Evolutionary conservation across 2,797 vertebrate genomes (phyloP).

Genomic region (Thripadectes ignobilis): DNA sequence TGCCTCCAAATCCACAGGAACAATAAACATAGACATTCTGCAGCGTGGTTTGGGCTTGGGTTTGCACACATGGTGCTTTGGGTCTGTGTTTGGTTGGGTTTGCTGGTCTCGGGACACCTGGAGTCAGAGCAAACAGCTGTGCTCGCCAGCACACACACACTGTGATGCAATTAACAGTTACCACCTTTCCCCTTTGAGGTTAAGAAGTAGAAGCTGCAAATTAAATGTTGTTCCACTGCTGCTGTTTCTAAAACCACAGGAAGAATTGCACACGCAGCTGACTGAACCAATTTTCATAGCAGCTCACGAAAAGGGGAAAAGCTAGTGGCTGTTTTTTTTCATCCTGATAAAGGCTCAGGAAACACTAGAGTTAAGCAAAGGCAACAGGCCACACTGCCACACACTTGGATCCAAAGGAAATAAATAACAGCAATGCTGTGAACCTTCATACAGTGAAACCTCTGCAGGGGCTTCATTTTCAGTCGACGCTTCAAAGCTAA

Average conservation of each 20-base stretch:
- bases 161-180: conserved; percentile 5
- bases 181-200: neutral
- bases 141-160: accelerated
- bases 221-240: conserved; percentile 18
- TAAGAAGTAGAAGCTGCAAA: conserved; percentile 9
- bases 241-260: conserved; percentile 17
- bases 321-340: neutral
- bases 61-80: neutral
- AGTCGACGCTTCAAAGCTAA: neutral
- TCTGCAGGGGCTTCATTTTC: neutral
- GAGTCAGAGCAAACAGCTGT: neutral
- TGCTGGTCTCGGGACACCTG: neutral
- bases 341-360: neutral
- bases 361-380: neutral
- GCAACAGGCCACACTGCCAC: neutral
- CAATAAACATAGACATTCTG: neutral
- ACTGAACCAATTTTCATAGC: neutral
- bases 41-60: neutral
- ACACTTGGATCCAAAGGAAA: neutral
- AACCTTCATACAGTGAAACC: neutral
- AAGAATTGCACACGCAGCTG: neutral
- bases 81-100: neutral
- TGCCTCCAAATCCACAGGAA: neutral
- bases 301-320: neutral
- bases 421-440: accelerated